A percentile compares a stretch with the other conserved stretches of the same genome.
Conservation (phyloP, 2,888 invertebrate species). For the Notocelia uddmanniana region DNA sequence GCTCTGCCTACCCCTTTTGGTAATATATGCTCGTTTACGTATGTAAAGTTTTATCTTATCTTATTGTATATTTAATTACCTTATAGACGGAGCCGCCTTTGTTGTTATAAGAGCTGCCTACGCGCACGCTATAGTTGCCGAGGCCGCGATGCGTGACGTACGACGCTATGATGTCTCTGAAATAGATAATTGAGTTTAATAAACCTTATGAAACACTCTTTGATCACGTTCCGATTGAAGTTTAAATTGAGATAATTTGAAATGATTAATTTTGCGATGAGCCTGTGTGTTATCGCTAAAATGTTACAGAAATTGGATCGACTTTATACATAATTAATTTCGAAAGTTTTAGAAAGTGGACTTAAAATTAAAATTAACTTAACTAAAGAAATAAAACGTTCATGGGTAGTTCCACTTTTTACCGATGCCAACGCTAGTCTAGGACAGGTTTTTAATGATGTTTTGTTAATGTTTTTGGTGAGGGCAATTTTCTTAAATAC, state of each 20-base stretch:
- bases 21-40: too few species aligned
- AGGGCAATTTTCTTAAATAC: too few species aligned
- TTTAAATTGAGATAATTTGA: constrained; percentile 7
- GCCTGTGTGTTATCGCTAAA: background rate
- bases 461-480: too few species aligned
- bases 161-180: constrained; percentile 68
- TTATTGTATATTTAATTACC: constrained; percentile 56
- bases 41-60: too few species aligned
- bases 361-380: background rate
- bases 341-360: background rate
- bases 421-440: too few species aligned
- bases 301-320: background rate
- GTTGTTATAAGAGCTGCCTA: constrained; percentile 75
- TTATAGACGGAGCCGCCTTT: constrained; percentile 69
- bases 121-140: constrained; percentile 65
- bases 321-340: background rate
- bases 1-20: too few species aligned
- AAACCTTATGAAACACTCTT: constrained; percentile 2
- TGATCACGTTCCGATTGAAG: constrained; percentile 25
- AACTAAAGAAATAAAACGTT: too few species aligned
- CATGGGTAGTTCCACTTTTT: too few species aligned
- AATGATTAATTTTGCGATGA: constrained; percentile 1
- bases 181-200: constrained; percentile 46
- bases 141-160: constrained; percentile 73
- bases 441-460: too few species aligned